These are phyloP conservation scores for Hyppa rectilinea DNA, from an alignment of 2,888 invertebrate genomes.

Conservation along the genomic window DNA sequence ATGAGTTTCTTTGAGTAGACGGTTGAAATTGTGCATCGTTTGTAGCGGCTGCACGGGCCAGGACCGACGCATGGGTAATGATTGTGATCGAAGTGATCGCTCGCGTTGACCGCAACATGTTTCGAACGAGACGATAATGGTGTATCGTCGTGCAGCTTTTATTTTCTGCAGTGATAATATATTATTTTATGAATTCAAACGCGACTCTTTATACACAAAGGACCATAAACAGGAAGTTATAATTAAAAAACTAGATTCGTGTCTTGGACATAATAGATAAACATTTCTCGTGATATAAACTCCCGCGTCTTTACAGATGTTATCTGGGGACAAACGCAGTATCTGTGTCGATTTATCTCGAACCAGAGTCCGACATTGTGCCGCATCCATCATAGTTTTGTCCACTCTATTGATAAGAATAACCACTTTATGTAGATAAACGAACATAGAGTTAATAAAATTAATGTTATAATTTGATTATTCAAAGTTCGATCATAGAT, in stretches of 20 bases:
- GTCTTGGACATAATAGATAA: conserved; percentile 64
- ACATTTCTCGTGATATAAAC: conserved; percentile 75
- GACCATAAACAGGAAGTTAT: conserved; percentile 63
- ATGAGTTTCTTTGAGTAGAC: conserved; percentile 70
- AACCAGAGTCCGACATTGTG: conserved; percentile 73
- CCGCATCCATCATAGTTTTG: conserved; percentile 88
- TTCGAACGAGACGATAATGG: conserved; percentile 88
- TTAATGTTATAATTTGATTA: conserved; percentile 56
- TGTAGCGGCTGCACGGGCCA: conserved; percentile 78
- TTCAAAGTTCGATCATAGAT: conserved; percentile 56
- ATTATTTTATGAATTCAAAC: conserved; percentile 77
- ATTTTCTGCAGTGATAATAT: conserved; percentile 80
- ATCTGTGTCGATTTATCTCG: conserved; percentile 83
- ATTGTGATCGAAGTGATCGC: conserved; percentile 85
- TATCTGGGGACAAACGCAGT: conserved; percentile 79
- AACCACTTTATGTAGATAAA: conserved; percentile 77
- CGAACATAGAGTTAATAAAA: conserved; percentile 37
- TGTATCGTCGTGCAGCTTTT: conserved; percentile 78
- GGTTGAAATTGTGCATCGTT: conserved; percentile 76
- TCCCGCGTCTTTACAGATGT: conserved; percentile 79
- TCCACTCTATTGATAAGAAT: conserved; percentile 83
- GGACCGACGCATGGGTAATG: conserved; percentile 81
- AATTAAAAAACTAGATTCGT: conserved; percentile 66
- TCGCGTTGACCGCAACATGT: conserved; percentile 86
- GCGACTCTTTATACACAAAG: conserved; percentile 61